Evolutionary conservation across 2,113 vertebrate genomes (phyloP).

Genomic region (Rhea pennata): DNA sequence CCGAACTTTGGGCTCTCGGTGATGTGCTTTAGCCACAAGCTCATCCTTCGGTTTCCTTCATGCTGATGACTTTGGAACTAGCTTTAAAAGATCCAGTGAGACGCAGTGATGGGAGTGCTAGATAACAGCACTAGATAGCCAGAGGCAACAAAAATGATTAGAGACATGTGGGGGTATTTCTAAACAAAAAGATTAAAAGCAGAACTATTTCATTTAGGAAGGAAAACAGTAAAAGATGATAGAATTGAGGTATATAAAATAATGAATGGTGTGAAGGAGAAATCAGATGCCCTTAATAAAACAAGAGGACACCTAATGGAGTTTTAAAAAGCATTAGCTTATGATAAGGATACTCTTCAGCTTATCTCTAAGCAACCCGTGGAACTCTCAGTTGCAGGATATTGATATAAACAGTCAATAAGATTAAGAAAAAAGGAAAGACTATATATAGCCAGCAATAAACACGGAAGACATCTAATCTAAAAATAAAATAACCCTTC

Average conservation of each 20-base stretch:
- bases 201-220: conserved; percentile 67
- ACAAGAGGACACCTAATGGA: conserved; percentile 28
- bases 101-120: conserved; percentile 50
- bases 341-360: not conserved
- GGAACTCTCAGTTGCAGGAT: conserved; percentile 21
- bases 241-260: conserved; percentile 43
- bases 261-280: conserved; percentile 55
- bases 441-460: not conserved
- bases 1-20: not conserved
- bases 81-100: conserved; percentile 66
- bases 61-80: conserved; percentile 56
- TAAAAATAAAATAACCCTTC: not conserved
- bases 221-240: conserved; percentile 52
- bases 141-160: conserved; percentile 66
- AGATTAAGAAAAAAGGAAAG: not conserved
- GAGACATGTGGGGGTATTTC: conserved; percentile 54
- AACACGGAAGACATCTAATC: not conserved
- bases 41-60: conserved; percentile 53
- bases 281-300: conserved; percentile 67
- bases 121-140: conserved; percentile 43
- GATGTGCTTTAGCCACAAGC: conserved; percentile 18
- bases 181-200: conserved; percentile 67
- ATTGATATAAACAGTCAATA: not conserved
- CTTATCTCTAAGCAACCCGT: not conserved
- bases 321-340: conserved; percentile 26